Base-by-base conservation (phyloP, 2,888 invertebrate genomes). In the Gnatocerus cornutus region DNA sequence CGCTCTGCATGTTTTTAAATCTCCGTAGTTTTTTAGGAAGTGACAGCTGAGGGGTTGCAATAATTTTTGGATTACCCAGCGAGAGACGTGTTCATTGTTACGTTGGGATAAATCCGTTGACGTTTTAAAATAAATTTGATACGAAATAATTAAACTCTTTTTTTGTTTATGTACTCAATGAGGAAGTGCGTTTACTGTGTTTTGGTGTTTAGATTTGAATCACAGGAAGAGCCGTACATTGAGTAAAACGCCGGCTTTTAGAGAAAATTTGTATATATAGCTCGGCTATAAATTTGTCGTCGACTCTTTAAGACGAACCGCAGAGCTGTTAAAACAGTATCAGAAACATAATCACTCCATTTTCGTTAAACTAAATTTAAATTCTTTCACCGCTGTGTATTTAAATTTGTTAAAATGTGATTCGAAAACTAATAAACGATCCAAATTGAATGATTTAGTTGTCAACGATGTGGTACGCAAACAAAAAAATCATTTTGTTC, bases 251-350 rank as follows among this genome's bases (percentile, higher is more conserved):
- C 46, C 65, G 58, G 45, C 66, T 59, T 59, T 67, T 58, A 65
- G 41, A 67, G 59, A 52, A 48, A 67, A 67, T 67, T 66, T 67
- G 66, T 67, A 56, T 67, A 59, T 67, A 67, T 59, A 67, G 56
- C 52, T 29, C 13, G 8, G 66, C 33, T 48, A 30, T 67, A 67
- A 67, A 67, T 58, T 43, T 67, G 59, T 67, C 66, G 66, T 58
- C 66, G 58, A 37, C 50, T 39, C 55, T 56, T 55, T 65, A 37
- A 50, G 43, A 50, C 21, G 39, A 48, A 41, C 66, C 59, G 50
- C 58, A 59, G 29, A 67, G 50, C 58, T 43, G 58, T 59, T 59
- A 67, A 59, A 55, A 29, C 46, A 39, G 37, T 50, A 63, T 53
- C 50, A 30, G 29, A 39, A 41, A 43, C 63, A 62, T 62, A 62